Conservation (phyloP, 2,797 vertebrate genomes). For the Pangasius sanitwongsei region DNA sequence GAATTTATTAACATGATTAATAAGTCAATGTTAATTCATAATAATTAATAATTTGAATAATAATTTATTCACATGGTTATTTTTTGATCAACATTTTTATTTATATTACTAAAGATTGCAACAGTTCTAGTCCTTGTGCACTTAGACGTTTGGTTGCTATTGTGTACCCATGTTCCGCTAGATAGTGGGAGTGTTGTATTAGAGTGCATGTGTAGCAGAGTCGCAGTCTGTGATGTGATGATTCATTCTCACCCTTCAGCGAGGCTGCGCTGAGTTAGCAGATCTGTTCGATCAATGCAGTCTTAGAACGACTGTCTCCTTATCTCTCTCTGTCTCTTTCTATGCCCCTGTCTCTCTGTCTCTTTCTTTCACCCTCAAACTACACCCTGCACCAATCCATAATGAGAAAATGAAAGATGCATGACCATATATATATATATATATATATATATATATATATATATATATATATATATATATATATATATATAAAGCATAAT, state of each 20-base stretch:
- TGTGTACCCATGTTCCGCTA: background rate
- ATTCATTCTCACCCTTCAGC: slow-evolving; percentile 45
- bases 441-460: background rate
- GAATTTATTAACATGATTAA: too few relatives aligned
- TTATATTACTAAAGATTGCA: background rate
- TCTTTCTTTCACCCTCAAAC: background rate
- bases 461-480: background rate
- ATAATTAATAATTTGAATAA: too few relatives aligned
- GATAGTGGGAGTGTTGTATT: background rate
- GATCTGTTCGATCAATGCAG: slow-evolving; percentile 52
- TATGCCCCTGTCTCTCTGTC: background rate
- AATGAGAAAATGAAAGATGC: slow-evolving; percentile 1
- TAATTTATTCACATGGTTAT: background rate
- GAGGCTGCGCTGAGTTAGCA: slow-evolving; percentile 50
- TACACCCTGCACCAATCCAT: slow-evolving; percentile 5
- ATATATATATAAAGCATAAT: background rate
- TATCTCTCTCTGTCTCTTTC: slow-evolving; percentile 18
- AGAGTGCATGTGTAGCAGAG: slow-evolving; percentile 17
- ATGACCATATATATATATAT: background rate
- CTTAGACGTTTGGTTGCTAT: background rate
- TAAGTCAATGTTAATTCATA: too few relatives aligned
- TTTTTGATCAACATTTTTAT: background rate
- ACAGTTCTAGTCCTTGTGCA: background rate
- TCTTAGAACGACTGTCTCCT: slow-evolving; percentile 32
- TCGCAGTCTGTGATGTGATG: slow-evolving; percentile 25